Evolutionary conservation across 2,797 vertebrate genomes (phyloP), one percentile per base, ranked within the genome.

Genomic region (Oreochromis grahami): DNA sequence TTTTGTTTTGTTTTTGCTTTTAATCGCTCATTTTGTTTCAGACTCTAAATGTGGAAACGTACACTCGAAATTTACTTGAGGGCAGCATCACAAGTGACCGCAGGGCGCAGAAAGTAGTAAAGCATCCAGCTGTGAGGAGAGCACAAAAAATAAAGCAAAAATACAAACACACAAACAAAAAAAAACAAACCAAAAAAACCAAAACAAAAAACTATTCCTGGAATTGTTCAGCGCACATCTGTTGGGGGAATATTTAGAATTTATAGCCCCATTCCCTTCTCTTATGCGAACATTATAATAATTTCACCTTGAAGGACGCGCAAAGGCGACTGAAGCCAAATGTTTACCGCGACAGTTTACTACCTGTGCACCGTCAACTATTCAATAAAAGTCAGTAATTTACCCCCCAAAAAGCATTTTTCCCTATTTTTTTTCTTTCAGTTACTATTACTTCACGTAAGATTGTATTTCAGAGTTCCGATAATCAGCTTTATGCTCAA

Each of bases 171-270:
- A 60, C 17, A 12, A 7, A 53, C n/a, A 53, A 53, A 53, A 7
- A 53, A 52, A 10, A 53, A 6, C 19, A 52, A 11, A 52, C 1
- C n/a, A 36, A n/a, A 24, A 29, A 63, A 38, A 38, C 1, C 3
- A 36, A 38, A 38, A 36, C 6, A 36, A 5, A 36, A 63, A 63
- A 52, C 52, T 84, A 11, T 9, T 53, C n/a, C 15, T 51, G 65
- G 52, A 83, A 51, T 77, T 88, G 76, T 38, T 41, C 76, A 63
- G 43, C 21, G n/a, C 51, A 3, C 82, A 88, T 82, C 32, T 89
- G 79, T 86, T 87, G 80, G 70, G 70, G 79, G 3, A 14, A 21
- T 26, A 26, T 53, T 48, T 74, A 3, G 13, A 32, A 48, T 55
- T 32, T 1, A 56, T 77, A 76, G 4, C 21, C 5, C 5, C 14